These are phyloP conservation scores for Argyra leucocephala DNA, from an alignment of 2,888 invertebrate species.

Conservation along the genomic window DNA sequence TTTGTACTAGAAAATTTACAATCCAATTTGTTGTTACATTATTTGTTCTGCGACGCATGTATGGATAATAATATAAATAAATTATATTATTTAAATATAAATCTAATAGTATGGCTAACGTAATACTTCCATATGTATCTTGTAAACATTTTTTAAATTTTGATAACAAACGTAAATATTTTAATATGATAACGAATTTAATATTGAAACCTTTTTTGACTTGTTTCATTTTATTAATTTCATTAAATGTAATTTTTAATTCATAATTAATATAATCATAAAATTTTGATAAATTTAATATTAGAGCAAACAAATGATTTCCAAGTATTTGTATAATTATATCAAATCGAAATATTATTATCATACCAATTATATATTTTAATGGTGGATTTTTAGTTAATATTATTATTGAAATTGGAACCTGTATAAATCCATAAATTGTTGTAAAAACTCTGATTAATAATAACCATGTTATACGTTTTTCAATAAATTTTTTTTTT, in stretches of 20 bases:
- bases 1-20: background rate
- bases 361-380: background rate
- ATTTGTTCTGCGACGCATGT: background rate
- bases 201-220: background rate
- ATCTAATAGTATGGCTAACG: background rate
- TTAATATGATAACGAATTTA: background rate
- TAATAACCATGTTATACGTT: background rate
- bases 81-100: background rate
- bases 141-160: background rate
- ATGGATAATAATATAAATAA: background rate
- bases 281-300: background rate
- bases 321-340: background rate
- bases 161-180: background rate
- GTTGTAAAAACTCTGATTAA: background rate
- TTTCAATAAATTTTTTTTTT: background rate
- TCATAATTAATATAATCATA: background rate
- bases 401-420: background rate
- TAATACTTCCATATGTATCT: background rate
- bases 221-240: background rate
- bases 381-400: background rate
- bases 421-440: background rate
- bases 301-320: background rate
- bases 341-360: background rate
- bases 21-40: background rate
- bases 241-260: background rate